Evolutionary conservation across 2,113 vertebrate genomes (phyloP), one percentile per base, ranked within the genome.

Genomic region (Gadus chalcogrammus): DNA sequence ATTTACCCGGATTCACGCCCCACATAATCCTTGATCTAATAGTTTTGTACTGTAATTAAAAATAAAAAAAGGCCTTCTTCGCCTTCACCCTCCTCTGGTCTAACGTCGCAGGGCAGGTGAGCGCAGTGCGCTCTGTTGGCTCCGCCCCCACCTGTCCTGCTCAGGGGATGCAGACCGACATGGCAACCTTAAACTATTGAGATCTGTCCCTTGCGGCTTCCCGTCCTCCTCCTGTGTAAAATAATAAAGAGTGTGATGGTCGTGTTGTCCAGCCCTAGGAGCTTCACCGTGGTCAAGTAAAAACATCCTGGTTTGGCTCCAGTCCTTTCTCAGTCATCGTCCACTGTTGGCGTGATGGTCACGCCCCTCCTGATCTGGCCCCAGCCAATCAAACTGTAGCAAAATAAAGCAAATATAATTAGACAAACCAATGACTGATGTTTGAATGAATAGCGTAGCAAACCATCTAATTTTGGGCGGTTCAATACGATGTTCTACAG

Each of bases 351-450:
- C 74, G 97, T 98, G 91, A 99, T 99, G 91, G 97, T 98, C 84
- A 98, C 96, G 81, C 97, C 97, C 93, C 97, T 97, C 91, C 97
- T 94, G 91, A 99, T 99, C 83, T 99, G 97, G 67, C 96, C 97
- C 97, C 97, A 99, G 68, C 97, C 97, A 90, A 99, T 99, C 85
- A 99, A 94, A 89, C 97, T 99, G 27, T 76, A 89, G 68, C 85
- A 77, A 70, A 16, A 86, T 78, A 82, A 85, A 16, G 53, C 15
- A 15, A 20, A 69, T 2, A 11, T 17, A 64, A 15, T 63, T 11
- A 63, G 61, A 22, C 4, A 9, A 17, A 64, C 31, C 13, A 61
- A 70, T 60, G 9, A 55, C 35, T 15, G 9, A 35, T 35, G 31
- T 35, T 5, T 35, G 31, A 35, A 35, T 35, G 31, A 35, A 35